Evolutionary conservation across 1,140 invertebrate species (phyloP).

Genomic region (Aphis gossypii): DNA sequence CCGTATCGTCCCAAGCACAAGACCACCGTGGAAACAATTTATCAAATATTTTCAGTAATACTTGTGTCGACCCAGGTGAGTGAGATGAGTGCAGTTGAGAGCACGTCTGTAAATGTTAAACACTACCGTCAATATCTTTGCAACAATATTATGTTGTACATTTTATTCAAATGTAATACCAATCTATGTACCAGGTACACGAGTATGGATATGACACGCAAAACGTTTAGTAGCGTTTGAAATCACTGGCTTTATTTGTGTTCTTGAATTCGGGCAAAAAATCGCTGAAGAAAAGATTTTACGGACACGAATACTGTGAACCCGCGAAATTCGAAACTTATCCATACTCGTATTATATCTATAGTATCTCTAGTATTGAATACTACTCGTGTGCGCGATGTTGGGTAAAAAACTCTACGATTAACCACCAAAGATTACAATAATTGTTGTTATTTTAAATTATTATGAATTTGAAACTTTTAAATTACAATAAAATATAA

Average conservation of each 20-base stretch:
- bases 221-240: not conserved
- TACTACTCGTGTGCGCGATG: not conserved
- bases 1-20: slow-evolving; percentile 80
- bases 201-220: not conserved
- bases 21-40: slow-evolving; percentile 76
- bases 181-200: not conserved
- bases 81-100: not conserved
- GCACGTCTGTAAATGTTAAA: not conserved
- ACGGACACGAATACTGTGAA: not conserved
- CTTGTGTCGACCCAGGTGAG: slow-evolving; percentile 86
- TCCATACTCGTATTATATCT: not conserved
- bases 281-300: not conserved
- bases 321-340: too few relatives aligned
- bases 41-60: slow-evolving; percentile 84
- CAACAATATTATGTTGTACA: not conserved
- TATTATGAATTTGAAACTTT: not conserved
- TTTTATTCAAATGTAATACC: not conserved
- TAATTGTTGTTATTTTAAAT: not conserved
- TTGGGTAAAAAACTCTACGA: not conserved
- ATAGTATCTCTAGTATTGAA: not conserved
- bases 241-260: not conserved
- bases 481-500: not conserved
- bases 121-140: not conserved
- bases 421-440: not conserved
- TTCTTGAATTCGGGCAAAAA: not conserved